Percentiles rank a stretch among this genome's conserved stretches.
Evolutionary conservation across 2,113 vertebrate genomes (phyloP).

Genomic region (Myiozetetes cayanensis): DNA sequence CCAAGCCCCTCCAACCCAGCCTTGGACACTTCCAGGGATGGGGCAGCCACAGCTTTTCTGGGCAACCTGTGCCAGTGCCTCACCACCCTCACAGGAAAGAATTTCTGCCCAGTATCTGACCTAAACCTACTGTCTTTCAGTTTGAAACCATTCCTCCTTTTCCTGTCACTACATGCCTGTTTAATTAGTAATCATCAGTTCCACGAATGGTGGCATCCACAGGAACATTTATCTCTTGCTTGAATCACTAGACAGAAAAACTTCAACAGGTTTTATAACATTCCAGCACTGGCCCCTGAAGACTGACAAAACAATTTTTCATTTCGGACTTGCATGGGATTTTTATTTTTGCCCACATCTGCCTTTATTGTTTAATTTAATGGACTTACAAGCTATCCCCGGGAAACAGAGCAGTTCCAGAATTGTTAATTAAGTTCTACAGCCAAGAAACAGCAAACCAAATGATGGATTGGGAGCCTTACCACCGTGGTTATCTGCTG

Average conservation of each 20-base stretch:
- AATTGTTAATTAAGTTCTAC: slow-evolving; percentile 20
- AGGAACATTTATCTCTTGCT: background rate
- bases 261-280: background rate
- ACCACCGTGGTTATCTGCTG: background rate
- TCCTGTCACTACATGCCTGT: background rate
- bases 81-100: background rate
- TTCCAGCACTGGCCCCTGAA: background rate
- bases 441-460: slow-evolving; percentile 24
- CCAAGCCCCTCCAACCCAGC: background rate
- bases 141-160: background rate
- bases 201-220: background rate
- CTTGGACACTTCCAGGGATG: background rate
- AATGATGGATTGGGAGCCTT: background rate
- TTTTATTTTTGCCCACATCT: slow-evolving; percentile 9
- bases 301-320: background rate
- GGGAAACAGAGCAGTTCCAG: background rate
- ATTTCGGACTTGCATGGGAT: background rate
- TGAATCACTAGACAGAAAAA: background rate
- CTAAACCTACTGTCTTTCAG: background rate
- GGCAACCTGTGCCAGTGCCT: background rate
- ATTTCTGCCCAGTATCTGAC: background rate
- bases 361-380: slow-evolving; percentile 7
- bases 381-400: background rate
- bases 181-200: background rate
- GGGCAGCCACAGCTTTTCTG: background rate